A percentile compares a stretch with the other conserved stretches of the same genome.
Conservation (phyloP, 2,797 vertebrate species). For the Gymnothorax javanicus region DNA sequence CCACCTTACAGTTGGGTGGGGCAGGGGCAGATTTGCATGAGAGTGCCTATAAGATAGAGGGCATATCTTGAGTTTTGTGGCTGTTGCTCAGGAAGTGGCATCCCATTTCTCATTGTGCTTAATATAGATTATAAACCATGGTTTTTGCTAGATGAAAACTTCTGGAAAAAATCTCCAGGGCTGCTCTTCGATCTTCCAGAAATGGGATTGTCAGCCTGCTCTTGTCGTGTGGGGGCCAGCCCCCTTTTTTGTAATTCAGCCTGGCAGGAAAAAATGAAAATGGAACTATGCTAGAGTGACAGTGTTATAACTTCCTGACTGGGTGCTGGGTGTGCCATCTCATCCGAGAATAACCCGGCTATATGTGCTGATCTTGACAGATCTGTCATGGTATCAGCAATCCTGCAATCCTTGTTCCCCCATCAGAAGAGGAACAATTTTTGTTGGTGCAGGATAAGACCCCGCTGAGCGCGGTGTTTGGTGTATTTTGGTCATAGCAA, state of each 20-base stretch:
- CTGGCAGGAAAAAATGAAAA: slow-evolving; percentile 13
- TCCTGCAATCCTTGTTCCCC: slow-evolving; percentile 14
- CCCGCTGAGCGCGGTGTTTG: not conserved
- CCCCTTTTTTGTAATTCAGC: not conserved
- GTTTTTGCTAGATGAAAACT: not conserved
- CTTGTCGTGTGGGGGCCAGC: not conserved
- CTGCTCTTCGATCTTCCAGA: not conserved
- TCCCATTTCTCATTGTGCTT: no score
- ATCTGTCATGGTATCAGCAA: slow-evolving; percentile 37
- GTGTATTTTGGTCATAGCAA: not conserved
- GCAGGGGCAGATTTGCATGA: no score
- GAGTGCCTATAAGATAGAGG: no score
- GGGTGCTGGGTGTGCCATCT: not conserved
- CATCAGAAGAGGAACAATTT: slow-evolving; percentile 34
- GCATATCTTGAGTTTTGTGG: no score
- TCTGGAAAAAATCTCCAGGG: not conserved
- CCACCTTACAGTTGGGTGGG: no score
- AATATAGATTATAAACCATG: not conserved
- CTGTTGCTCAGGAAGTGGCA: no score
- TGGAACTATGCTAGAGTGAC: not conserved
- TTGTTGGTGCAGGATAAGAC: slow-evolving; percentile 43
- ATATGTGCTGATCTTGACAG: slow-evolving; percentile 24
- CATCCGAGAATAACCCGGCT: not conserved
- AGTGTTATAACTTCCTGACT: slow-evolving; percentile 8
- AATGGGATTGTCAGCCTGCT: slow-evolving; percentile 3